These are phyloP conservation scores for Trachelus iudaicus DNA, from an alignment of 2,888 invertebrate species.

Conservation along the genomic window DNA sequence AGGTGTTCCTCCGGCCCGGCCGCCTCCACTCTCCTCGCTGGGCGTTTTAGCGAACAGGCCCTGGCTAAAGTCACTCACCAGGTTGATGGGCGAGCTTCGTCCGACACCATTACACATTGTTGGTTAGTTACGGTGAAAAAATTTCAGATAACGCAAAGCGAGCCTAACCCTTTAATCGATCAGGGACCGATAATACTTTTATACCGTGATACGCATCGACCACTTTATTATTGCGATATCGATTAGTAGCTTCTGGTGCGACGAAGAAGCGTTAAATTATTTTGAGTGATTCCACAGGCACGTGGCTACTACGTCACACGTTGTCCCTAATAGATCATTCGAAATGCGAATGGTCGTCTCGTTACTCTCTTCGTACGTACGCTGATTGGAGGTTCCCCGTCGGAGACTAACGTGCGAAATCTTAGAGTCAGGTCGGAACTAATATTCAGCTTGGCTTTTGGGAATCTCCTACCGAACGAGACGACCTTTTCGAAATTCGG, in stretches of 20 bases:
- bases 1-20: conserved; percentile 69
- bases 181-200: neutral
- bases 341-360: neutral
- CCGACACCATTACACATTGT: conserved; percentile 56
- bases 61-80: conserved; percentile 94
- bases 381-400: neutral
- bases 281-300: neutral
- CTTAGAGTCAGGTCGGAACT: neutral
- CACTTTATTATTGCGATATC: neutral
- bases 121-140: conserved; percentile 41
- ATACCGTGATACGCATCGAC: neutral
- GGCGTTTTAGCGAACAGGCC: conserved; percentile 95
- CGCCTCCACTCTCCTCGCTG: conserved; percentile 85
- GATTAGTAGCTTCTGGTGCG: neutral
- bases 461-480: neutral
- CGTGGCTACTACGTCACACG: neutral
- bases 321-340: neutral
- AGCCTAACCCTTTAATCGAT: neutral
- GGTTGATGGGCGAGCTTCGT: conserved; percentile 88
- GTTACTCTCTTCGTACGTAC: neutral
- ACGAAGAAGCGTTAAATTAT: neutral
- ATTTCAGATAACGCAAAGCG: conserved; percentile 15
- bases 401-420: neutral
- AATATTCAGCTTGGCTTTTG: neutral
- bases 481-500: neutral